These are phyloP conservation scores for Sarcophilus harrisii DNA, from an alignment of 2,797 vertebrate species.

Conservation along the genomic window DNA sequence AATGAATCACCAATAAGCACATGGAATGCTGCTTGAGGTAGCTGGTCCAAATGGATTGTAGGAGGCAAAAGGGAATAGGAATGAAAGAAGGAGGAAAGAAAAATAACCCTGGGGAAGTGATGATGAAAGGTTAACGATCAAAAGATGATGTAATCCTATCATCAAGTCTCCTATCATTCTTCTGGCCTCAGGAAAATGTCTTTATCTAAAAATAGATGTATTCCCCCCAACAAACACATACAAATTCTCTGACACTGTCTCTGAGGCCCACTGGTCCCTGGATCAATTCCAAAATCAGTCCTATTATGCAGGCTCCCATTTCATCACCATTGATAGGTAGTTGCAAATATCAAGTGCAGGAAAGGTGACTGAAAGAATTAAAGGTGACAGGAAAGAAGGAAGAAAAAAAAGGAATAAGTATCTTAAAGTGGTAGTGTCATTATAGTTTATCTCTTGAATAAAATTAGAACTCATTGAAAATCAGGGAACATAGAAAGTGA, in stretches of 20 bases:
- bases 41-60: neutral
- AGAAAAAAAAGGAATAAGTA: neutral
- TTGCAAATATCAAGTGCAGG: conserved; percentile 1
- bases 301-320: neutral
- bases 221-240: conserved; percentile 36
- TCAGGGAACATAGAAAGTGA: neutral
- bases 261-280: neutral
- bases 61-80: neutral
- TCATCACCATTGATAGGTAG: neutral
- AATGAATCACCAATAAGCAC: conserved; percentile 37
- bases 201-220: conserved; percentile 31
- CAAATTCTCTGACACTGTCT: neutral
- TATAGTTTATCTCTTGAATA: neutral
- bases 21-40: conserved; percentile 42
- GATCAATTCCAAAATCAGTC: neutral
- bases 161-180: conserved; percentile 20
- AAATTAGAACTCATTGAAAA: neutral
- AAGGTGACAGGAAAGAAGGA: neutral
- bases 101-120: conserved; percentile 9
- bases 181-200: conserved; percentile 45
- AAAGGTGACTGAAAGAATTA: neutral
- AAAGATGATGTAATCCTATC: conserved; percentile 39
- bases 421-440: neutral
- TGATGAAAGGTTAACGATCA: conserved; percentile 20
- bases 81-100: conserved; percentile 28